Percentiles rank a stretch among this genome's conserved stretches.
phyloP scores from a whole-genome alignment of 2,888 invertebrate genomes.

The Melanostoma mellinum region DNA sequence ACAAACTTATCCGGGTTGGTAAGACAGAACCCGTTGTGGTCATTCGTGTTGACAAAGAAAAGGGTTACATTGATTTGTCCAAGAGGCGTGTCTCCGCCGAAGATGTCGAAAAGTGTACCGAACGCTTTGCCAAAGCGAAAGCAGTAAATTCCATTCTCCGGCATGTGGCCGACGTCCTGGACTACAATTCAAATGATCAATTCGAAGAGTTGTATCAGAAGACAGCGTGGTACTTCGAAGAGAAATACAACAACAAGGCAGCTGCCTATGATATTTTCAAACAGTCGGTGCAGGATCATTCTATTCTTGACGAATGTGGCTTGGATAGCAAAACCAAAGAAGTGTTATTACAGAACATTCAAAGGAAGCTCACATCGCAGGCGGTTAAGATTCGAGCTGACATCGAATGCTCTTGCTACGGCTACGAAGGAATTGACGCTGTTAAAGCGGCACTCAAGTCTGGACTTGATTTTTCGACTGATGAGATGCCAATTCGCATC shows the following conservation, averaged over 20 bases:
- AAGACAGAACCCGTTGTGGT: slow-evolving; percentile 99
- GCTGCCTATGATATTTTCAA: slow-evolving; percentile 99
- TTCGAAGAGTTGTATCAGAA: slow-evolving; percentile 97
- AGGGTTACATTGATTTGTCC: slow-evolving; percentile 99
- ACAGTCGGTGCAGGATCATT: slow-evolving; percentile 97
- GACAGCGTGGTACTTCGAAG: slow-evolving; percentile 99
- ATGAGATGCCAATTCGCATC: slow-evolving; percentile 98
- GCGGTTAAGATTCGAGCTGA: slow-evolving; percentile 97
- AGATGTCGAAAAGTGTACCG: slow-evolving; percentile 99
- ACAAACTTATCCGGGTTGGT: slow-evolving; percentile 98
- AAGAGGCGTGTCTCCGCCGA: slow-evolving; percentile 99
- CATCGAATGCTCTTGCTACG: slow-evolving; percentile 96
- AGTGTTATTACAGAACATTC: slow-evolving; percentile 96
- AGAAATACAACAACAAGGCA: slow-evolving; percentile 97
- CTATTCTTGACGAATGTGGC: slow-evolving; percentile 97
- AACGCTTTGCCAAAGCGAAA: slow-evolving; percentile 98
- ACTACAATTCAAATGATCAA: slow-evolving; percentile 95
- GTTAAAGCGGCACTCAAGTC: slow-evolving; percentile 95
- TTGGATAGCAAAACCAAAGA: slow-evolving; percentile 96
- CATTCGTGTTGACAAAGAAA: slow-evolving; percentile 99
- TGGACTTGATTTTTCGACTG: slow-evolving; percentile 94
- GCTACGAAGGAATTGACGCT: slow-evolving; percentile 99
- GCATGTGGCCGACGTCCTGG: slow-evolving; percentile 97
- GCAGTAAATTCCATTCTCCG: slow-evolving; percentile 98
- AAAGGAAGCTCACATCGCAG: slow-evolving; percentile 97